Percentiles rank a stretch among this genome's conserved stretches.
These are phyloP conservation scores for Drosophila grimshawi DNA, from an alignment of 1,140 invertebrate species.

Conservation along the genomic window DNA sequence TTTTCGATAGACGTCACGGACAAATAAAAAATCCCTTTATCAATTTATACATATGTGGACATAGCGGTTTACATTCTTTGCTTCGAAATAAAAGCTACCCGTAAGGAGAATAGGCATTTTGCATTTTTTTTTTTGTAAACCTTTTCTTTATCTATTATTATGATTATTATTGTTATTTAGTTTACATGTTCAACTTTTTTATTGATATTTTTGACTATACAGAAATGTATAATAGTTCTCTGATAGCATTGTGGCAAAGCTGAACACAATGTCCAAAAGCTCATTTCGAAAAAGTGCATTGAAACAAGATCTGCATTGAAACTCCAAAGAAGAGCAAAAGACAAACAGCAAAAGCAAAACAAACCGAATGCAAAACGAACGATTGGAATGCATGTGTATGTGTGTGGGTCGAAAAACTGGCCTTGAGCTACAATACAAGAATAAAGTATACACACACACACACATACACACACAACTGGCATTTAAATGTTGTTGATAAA, in stretches of 20 bases:
- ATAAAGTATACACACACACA: background rate
- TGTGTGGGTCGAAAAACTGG: background rate
- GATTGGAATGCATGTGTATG: background rate
- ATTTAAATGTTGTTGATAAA: constrained; percentile 12
- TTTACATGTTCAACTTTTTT: too few species aligned
- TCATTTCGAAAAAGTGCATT: background rate
- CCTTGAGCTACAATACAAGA: constrained; percentile 24
- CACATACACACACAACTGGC: background rate
- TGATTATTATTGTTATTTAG: too few species aligned
- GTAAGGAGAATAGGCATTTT: too few species aligned
- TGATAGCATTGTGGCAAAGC: background rate
- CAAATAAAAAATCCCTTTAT: background rate
- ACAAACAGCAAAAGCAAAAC: background rate
- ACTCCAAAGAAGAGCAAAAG: background rate
- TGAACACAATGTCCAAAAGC: background rate
- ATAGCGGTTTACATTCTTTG: background rate
- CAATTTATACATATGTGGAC: background rate
- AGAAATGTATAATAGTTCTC: too few species aligned
- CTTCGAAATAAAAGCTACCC: background rate
- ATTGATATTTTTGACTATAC: too few species aligned
- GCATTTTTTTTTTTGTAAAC: too few species aligned
- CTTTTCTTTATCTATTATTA: too few species aligned
- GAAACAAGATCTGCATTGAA: background rate
- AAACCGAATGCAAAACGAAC: background rate
- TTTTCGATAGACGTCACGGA: background rate